phyloP scores from a whole-genome alignment of 2,113 vertebrate genomes.

The Smithornis capensis region DNA sequence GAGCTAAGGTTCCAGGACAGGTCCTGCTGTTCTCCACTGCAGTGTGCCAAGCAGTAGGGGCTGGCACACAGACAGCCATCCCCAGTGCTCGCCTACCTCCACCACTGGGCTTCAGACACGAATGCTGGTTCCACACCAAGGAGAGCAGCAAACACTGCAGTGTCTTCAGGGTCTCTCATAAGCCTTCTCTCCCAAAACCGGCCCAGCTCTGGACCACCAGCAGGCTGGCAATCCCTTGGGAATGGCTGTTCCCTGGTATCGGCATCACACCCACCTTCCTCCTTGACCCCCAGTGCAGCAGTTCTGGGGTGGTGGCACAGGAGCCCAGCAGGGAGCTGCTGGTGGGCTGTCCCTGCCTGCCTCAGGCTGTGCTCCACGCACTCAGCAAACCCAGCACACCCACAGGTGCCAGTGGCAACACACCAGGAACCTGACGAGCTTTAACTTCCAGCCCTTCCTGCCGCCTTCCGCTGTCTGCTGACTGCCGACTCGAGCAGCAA shows the following conservation, averaged over 20 bases:
- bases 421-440: neutral
- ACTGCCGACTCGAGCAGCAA: neutral
- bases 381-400: neutral
- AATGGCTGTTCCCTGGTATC: neutral
- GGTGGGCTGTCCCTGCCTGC: neutral
- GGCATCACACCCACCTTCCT: neutral
- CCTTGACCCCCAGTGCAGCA: accelerated
- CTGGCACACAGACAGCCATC: neutral
- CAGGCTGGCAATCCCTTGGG: neutral
- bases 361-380: accelerated
- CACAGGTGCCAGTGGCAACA: accelerated
- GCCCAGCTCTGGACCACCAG: accelerated
- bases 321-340: neutral
- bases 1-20: accelerated
- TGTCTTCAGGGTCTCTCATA: neutral
- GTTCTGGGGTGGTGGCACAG: neutral
- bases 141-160: accelerated
- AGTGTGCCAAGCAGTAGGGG: accelerated
- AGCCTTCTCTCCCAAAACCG: neutral
- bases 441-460: neutral
- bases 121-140: neutral
- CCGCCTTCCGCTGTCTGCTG: neutral
- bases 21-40: neutral
- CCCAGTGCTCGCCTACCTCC: neutral
- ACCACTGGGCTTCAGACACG: neutral